A percentile compares a stretch with the other conserved stretches of the same genome.
Evolutionary conservation across 2,797 vertebrate species (phyloP).

Genomic region (Acipenser transmontanus): DNA sequence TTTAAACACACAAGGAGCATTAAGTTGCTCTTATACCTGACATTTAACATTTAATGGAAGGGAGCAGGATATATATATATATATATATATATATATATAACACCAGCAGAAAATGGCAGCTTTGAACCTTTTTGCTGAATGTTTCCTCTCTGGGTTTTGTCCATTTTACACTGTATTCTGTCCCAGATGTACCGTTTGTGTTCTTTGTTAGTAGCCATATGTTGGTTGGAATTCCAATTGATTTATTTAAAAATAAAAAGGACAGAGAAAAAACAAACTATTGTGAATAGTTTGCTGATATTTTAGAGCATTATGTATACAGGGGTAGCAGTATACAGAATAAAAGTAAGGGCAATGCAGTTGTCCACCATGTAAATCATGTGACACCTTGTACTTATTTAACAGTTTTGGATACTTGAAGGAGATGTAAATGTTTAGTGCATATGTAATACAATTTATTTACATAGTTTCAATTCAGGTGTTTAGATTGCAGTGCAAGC

Average conservation of each 20-base stretch:
- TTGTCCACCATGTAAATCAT: constrained; percentile 94
- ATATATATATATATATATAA: constrained; percentile 33
- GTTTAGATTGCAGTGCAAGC: too few species aligned
- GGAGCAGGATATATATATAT: constrained; percentile 43
- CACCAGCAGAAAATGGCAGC: constrained; percentile 85
- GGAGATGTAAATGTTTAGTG: constrained; percentile 42
- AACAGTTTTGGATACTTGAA: constrained; percentile 97
- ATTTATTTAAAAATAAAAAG: constrained; percentile 46
- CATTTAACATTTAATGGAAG: constrained; percentile 38
- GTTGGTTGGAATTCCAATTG: constrained; percentile 60
- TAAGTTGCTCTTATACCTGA: constrained; percentile 46
- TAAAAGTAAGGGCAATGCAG: constrained; percentile 71
- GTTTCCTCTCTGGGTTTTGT: constrained; percentile 54
- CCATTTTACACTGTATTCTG: constrained; percentile 74
- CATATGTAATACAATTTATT: too few species aligned
- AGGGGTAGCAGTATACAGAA: constrained; percentile 71
- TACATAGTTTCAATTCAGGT: too few species aligned
- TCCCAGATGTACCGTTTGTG: constrained; percentile 72
- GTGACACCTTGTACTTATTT: constrained; percentile 94
- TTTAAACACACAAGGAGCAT: constrained; percentile 31
- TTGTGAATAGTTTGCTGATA: constrained; percentile 72
- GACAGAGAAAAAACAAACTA: constrained; percentile 36
- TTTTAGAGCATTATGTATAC: constrained; percentile 63
- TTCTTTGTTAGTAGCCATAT: constrained; percentile 72
- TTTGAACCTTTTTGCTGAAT: constrained; percentile 60